Evolutionary conservation across 2,113 vertebrate species (phyloP).

Genomic region (Smithornis capensis): DNA sequence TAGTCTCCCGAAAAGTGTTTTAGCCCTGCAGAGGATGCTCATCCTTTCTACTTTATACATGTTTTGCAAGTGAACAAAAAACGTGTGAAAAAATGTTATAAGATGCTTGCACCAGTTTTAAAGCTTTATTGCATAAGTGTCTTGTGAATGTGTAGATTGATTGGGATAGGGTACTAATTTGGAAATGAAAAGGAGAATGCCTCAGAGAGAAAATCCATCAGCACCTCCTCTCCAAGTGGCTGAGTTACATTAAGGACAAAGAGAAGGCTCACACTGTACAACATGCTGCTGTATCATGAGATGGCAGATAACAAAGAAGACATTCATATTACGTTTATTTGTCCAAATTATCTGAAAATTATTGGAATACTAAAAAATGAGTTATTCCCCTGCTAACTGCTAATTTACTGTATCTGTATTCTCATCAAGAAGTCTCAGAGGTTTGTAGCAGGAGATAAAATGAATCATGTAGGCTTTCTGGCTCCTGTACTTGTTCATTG

Average conservation of each 20-base stretch:
- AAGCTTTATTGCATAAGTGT: background rate
- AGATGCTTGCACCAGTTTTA: background rate
- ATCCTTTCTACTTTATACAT: background rate
- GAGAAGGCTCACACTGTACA: background rate
- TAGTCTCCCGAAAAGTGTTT: conserved; percentile 18
- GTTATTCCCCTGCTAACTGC: background rate
- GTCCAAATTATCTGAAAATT: conserved; percentile 16
- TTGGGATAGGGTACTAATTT: background rate
- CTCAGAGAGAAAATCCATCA: background rate
- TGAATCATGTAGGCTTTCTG: conserved; percentile 36
- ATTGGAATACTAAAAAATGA: background rate
- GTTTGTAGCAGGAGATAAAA: background rate
- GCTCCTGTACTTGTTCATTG: conserved; percentile 60
- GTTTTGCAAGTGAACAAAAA: conserved; percentile 7
- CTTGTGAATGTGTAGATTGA: background rate
- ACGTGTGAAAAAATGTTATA: background rate
- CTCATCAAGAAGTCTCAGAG: background rate
- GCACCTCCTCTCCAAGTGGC: background rate
- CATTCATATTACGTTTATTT: background rate
- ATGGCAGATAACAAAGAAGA: background rate
- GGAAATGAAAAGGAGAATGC: background rate
- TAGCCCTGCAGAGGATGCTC: background rate
- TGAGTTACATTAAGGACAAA: background rate
- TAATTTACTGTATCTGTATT: conserved; percentile 8
- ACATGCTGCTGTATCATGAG: background rate